Conservation (phyloP, 2,888 invertebrate species). For the Byasa hedistus region DNA sequence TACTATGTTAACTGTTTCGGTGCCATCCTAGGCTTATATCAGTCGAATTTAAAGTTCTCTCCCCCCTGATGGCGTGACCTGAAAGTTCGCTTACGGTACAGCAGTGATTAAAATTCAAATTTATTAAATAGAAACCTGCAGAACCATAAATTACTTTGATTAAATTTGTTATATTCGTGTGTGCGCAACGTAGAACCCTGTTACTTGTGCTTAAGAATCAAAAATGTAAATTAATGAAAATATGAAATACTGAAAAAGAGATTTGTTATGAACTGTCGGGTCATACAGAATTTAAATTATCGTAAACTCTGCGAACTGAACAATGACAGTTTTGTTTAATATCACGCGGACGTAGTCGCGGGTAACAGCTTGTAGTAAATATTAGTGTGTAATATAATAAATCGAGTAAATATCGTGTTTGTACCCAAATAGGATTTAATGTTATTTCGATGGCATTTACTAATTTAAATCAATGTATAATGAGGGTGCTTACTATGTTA, state of each 20-base stretch:
- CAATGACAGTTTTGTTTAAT: no score
- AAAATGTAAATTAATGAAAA: not conserved
- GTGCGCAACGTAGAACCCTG: not conserved
- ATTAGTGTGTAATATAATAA: no score
- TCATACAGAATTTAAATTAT: not conserved
- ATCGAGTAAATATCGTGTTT: no score
- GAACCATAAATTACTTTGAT: not conserved
- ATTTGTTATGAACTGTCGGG: not conserved
- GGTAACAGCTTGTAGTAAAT: no score
- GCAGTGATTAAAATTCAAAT: slow-evolving; percentile 2
- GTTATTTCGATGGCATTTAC: not conserved
- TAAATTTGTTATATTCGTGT: not conserved
- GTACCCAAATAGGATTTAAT: no score
- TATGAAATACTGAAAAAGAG: not conserved
- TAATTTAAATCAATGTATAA: not conserved
- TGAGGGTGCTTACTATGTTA: not conserved
- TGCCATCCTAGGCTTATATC: not conserved
- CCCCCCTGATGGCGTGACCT: not conserved
- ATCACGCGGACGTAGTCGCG: no score
- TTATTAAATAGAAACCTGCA: not conserved
- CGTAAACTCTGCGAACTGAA: no score
- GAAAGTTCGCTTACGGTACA: not conserved
- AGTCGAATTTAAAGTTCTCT: not conserved
- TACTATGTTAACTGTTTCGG: slow-evolving; percentile 2
- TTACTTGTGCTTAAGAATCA: not conserved